Base-by-base conservation (phyloP, 2,113 vertebrate genomes). In the Cromileptes altivelis region DNA sequence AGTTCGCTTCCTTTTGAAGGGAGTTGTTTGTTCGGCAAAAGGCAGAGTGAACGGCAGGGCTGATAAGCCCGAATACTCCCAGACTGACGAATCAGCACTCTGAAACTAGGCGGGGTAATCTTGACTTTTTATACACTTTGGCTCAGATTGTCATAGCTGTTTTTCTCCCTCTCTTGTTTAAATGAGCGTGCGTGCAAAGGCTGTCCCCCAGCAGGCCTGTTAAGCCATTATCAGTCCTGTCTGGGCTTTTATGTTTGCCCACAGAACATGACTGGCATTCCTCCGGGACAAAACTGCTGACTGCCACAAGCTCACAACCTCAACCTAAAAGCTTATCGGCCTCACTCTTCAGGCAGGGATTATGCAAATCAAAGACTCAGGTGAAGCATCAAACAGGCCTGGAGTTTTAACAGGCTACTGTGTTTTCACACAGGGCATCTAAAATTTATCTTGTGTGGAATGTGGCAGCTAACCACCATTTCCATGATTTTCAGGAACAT, bases 221-320 rank as follows among this genome's bases (percentile, higher is more conserved):
- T 85, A 84, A 85, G 80, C 89, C 80, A 84, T 91, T 91, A 93
- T 89, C 77, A 7, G 52, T 21, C 71, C 62, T 82, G 75, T 86
- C 78, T 82, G 23, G 67, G 82, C 90, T 89, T 92, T 90, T 88
- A 84, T 88, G 87, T 91, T 83, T 85, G 68, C 68, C 73, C 71
- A 73, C 80, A 79, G 57, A 85, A 84, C 77, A 85, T 58, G 49
- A 64, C 49, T 25, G 3, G n/a, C 9, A 8, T 61, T 52, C 88
- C 84, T 75, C 14, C n/a, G 76, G 87, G 90, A 84, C 61, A 62
- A 58, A 80, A 86, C 85, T 78, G 91, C 92, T 92, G 90, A 92
- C 89, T 84, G 89, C 82, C 72, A 69, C 81, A 52, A 78, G 50
- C 85, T 70, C 76, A 55, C 67, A 81, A 83, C 82, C 84, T 75